Evolutionary conservation across 2,888 invertebrate species (phyloP), one percentile per base, ranked within the genome.

Genomic region (Chrysomela aeneicollis): DNA sequence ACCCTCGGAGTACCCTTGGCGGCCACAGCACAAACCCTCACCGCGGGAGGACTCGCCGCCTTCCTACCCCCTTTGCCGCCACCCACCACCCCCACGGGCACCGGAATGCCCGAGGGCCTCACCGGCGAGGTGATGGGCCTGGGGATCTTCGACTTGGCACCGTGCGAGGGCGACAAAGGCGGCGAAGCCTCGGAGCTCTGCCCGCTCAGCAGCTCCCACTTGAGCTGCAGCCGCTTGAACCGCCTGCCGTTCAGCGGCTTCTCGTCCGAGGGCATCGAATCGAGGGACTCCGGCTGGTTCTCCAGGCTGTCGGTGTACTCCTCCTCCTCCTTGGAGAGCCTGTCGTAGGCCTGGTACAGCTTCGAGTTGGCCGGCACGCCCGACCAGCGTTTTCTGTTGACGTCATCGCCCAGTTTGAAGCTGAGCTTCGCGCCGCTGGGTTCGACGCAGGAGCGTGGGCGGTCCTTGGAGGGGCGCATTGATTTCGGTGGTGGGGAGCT

Each of bases 171-270:
- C 1, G 85, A 84, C 37, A 80, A 82, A 3, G 78, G 77, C 0
- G 83, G 83, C 1, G 71, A 68, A 47, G 85, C 85, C 37, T 78
- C 79, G 6, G 75, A 77, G 42, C 86, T 86, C 55, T 85, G 84
- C 10, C 86, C 86, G 71, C 90, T 90, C 70, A 93, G 85, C 83
- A 91, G 87, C 79, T 93, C 93, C 93, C 93, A 93, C 77, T 91
- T 91, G 77, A 91, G 88, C 77, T 92, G 92, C 64, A 93, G 82
- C 69, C 90, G 86, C 19, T 90, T 86, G 84, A 93, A 93, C 77
- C 91, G 89, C 66, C 87, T 87, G 18, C 88, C 89, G 57, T 87
- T 88, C 2, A 84, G 68, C 9, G 82, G 82, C 70, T 81, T 82
- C 22, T 82, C 81, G 67, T 83, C 82, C 0, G 79, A 78, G 30